Conservation (phyloP, 2,113 vertebrate species). For the Syngnathoides biaculeatus region DNA sequence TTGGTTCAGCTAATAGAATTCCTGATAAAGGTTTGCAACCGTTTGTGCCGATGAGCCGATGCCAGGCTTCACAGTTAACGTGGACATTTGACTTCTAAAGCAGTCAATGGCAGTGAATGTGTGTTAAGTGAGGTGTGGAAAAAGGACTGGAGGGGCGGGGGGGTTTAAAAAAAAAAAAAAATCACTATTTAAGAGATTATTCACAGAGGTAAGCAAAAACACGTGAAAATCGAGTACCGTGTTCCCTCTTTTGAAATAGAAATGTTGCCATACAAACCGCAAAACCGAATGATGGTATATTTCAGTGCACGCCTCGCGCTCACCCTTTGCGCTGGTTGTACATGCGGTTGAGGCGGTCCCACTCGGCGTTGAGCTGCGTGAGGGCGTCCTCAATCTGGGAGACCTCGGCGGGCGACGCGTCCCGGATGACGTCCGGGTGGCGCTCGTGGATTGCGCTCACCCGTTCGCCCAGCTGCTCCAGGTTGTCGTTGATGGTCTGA, state of each 20-base stretch:
- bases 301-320: conserved; percentile 26
- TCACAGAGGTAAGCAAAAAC: too few species aligned
- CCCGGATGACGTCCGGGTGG: conserved; percentile 83
- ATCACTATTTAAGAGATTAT: too few species aligned
- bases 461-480: conserved; percentile 85
- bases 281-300: not conserved
- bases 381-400: conserved; percentile 82
- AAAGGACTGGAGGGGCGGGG: too few species aligned
- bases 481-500: conserved; percentile 83
- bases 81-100: too few species aligned
- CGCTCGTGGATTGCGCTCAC: conserved; percentile 82
- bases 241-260: not conserved
- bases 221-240: too few species aligned
- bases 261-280: not conserved
- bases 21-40: not conserved
- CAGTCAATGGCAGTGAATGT: too few species aligned
- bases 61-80: too few species aligned
- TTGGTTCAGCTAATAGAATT: not conserved
- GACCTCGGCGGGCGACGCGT: conserved; percentile 82
- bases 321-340: conserved; percentile 88
- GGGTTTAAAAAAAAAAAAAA: too few species aligned
- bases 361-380: conserved; percentile 85
- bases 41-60: not conserved
- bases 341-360: conserved; percentile 89
- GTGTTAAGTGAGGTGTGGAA: not conserved